Evolutionary conservation across 2,888 invertebrate species (phyloP), one percentile per base, ranked within the genome.

Genomic region (Acronicta leporina): DNA sequence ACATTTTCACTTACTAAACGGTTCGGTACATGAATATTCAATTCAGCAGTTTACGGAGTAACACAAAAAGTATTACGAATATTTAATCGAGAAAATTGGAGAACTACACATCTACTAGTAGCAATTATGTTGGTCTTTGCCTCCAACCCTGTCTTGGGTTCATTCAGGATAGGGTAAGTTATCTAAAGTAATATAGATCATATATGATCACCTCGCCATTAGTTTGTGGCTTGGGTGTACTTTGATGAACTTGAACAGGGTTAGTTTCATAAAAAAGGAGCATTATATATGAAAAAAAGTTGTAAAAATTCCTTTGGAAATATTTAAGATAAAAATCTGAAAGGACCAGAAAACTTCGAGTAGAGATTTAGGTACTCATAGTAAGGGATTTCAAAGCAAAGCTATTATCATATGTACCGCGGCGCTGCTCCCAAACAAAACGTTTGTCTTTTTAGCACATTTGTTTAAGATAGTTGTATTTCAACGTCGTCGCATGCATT

Each of bases 371-470:
- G 20, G 20, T 20, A 20, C 11, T 33, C 50, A 51, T 85, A 55
- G 90, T 91, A 89, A 72, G 82, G 81, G 81, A 50, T 66, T 63
- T 72, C 76, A 85, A 87, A 83, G 86, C 87, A 85, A 84, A 78
- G 82, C 90, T 89, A 92, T 94, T 94, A 92, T 89, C 94, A 93
- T 92, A 92, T 89, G 91, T 93, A 92, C 90, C 88, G 78, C 80
- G 84, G 89, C 86, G 84, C 68, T 73, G 73, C 82, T 75, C 86
- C 84, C 87, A 88, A 77, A 89, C 91, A 88, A 87, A 91, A 86
- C 92, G 92, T 94, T 94, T 90, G 92, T 94, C 93, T 93, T 94
- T 93, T 93, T 93, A 92, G 90, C 93, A 89, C 93, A 94, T 94
- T 94, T 93, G 90, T 94, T 87, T 90, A 88, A 91, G 87, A 89